Base-by-base conservation (phyloP, 1,140 invertebrate genomes). In the Habropoda laboriosa region DNA sequence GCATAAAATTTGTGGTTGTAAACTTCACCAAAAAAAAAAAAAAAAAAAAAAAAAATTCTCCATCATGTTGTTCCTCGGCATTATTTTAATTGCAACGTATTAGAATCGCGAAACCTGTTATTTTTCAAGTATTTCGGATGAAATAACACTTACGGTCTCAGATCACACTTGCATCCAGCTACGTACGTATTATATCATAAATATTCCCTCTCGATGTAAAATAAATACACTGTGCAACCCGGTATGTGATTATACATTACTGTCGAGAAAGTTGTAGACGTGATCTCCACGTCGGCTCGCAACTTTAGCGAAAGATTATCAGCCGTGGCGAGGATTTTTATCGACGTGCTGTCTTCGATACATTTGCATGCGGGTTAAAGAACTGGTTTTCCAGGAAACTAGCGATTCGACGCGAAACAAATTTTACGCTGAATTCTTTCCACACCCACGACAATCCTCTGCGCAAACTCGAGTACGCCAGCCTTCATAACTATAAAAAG, bases 371-470 rank as follows among this genome's bases (percentile, higher is more conserved):
- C 64, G 10, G 64, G 24, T 47, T 32, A 45, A 21, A 32, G 64
- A 67, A 67, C 64, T 49, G 64, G 64, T 67, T 67, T 13, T 6
- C 58, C 58, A 40, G n/a, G 1, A 40, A 61, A 12, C 18, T 67
- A 12, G 8, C 18, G 10, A 67, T 35, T 67, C 18, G 64, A 49
- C 63, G 63, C 64, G 30, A 21, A 30, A 32, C 42, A 21, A 35
- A 35, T 49, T 49, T 32, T 18, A 3, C 64, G 12, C 27, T 32
- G 12, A n/a, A 16, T 61, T 61, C n/a, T 61, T 61, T 40, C 6
- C 13, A 61, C 35, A 61, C 35, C 35, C 21, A 40, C 60, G 60
- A 40, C n/a, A 40, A 16, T 61, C n/a, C 21, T 6, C 35, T 32
- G 16, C 3, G 35, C 32, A 61, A 13, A 13, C 21, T 24, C 5